Evolutionary conservation across 2,113 vertebrate genomes (phyloP).

Genomic region (Otocyon megalotis): DNA sequence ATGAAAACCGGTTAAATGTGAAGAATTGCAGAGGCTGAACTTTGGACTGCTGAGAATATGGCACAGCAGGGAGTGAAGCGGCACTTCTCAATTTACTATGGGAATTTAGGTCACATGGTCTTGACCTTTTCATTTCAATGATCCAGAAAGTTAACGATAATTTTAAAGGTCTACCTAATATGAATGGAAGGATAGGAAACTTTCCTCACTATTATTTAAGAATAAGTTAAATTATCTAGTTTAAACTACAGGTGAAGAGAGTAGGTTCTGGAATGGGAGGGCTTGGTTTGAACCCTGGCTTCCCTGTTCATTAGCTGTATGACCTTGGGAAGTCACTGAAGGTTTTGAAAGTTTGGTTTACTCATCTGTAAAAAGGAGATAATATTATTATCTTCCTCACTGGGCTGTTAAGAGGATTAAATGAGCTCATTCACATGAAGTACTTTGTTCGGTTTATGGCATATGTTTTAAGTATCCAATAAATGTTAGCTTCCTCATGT

Average conservation of each 20-base stretch:
- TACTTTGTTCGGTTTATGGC: neutral
- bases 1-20: neutral
- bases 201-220: conserved; percentile 5
- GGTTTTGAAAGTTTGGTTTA: conserved; percentile 53
- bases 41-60: neutral
- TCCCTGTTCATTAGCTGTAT: conserved; percentile 28
- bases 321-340: conserved; percentile 50
- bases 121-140: conserved; percentile 53
- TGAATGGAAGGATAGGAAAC: conserved; percentile 18
- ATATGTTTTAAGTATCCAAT: conserved; percentile 41
- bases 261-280: neutral
- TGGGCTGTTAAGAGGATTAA: conserved; percentile 27
- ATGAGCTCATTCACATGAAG: conserved; percentile 42
- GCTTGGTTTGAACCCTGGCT: neutral
- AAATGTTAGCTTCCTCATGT: conserved; percentile 28
- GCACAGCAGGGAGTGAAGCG: neutral
- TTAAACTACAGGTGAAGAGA: neutral
- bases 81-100: neutral
- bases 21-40: neutral
- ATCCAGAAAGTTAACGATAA: conserved; percentile 55
- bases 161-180: conserved; percentile 40
- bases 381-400: conserved; percentile 40
- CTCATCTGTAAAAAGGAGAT: conserved; percentile 39
- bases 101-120: conserved; percentile 24
- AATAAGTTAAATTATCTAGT: conserved; percentile 12